These are phyloP conservation scores for Poecilobothrus nobilitatus DNA, from an alignment of 2,888 invertebrate genomes.

Conservation along the genomic window DNA sequence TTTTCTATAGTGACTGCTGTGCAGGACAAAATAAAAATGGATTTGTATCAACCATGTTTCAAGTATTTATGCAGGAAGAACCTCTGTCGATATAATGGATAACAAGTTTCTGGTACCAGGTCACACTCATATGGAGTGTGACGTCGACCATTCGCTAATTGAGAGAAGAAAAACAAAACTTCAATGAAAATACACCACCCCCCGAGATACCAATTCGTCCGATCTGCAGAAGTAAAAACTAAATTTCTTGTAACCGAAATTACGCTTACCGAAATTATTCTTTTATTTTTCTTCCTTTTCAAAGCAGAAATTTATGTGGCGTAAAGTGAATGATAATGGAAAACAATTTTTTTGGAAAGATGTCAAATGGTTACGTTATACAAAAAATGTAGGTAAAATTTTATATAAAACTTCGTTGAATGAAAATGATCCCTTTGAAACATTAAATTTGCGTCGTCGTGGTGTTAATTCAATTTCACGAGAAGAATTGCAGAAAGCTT, in stretches of 20 bases:
- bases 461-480: no score
- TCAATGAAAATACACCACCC: not conserved
- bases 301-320: not conserved
- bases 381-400: conserved; percentile 15
- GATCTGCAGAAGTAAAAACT: not conserved
- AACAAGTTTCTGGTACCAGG: conserved; percentile 9
- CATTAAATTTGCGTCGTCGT: no score
- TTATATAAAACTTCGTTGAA: no score
- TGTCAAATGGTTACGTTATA: conserved; percentile 17
- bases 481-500: no score
- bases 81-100: conserved; percentile 8
- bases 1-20: no score
- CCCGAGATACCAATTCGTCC: not conserved
- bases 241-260: not conserved
- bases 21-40: no score
- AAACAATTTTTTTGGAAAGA: conserved; percentile 13
- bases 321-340: conserved; percentile 7
- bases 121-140: no score
- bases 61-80: conserved; percentile 12
- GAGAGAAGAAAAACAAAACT: conserved; percentile 8
- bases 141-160: not conserved
- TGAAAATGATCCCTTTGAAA: no score
- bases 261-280: not conserved
- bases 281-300: not conserved
- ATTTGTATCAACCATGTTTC: no score